A percentile compares a stretch with the other conserved stretches of the same genome.
Evolutionary conservation across 2,113 vertebrate genomes (phyloP).

Genomic region (Candoia aspera): DNA sequence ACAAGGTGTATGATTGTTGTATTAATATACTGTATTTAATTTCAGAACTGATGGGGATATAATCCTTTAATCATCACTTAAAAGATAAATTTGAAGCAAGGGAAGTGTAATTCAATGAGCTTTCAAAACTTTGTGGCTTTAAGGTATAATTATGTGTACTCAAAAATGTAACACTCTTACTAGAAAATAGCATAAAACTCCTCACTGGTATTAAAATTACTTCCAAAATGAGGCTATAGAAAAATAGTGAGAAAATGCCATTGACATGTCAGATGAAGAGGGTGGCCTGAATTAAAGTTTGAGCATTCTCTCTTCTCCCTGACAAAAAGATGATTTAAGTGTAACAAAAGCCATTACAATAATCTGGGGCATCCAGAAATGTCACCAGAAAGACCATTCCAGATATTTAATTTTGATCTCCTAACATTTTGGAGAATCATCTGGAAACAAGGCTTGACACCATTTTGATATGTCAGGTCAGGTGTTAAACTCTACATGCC

Average conservation of each 20-base stretch:
- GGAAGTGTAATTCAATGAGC: slow-evolving; percentile 68
- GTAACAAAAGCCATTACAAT: not conserved
- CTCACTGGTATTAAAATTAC: slow-evolving; percentile 69
- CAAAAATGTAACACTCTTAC: slow-evolving; percentile 65
- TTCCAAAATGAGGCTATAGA: slow-evolving; percentile 65
- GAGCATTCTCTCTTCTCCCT: not conserved
- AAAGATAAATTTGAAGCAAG: slow-evolving; percentile 61
- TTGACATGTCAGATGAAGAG: slow-evolving; percentile 52
- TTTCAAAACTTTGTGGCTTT: slow-evolving; percentile 65
- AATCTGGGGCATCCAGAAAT: slow-evolving; percentile 11
- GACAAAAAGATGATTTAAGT: slow-evolving; percentile 35
- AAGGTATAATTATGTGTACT: slow-evolving; percentile 69
- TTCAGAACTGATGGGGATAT: slow-evolving; percentile 59
- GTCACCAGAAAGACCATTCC: slow-evolving; percentile 48
- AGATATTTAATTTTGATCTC: slow-evolving; percentile 51
- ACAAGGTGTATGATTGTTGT: slow-evolving; percentile 20
- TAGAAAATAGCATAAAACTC: slow-evolving; percentile 64
- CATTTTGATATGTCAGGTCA: slow-evolving; percentile 48
- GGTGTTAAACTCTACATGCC: slow-evolving; percentile 62
- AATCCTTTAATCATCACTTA: slow-evolving; percentile 55
- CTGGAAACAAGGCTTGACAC: slow-evolving; percentile 48
- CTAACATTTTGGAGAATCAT: slow-evolving; percentile 53
- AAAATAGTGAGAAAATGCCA: slow-evolving; percentile 64
- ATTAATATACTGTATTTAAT: slow-evolving; percentile 68
- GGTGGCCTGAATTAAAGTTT: slow-evolving; percentile 16